Percentiles rank a stretch among this genome's conserved stretches.
phyloP scores from a whole-genome alignment of 2,113 vertebrate genomes.

The Shinisaurus crocodilurus region DNA sequence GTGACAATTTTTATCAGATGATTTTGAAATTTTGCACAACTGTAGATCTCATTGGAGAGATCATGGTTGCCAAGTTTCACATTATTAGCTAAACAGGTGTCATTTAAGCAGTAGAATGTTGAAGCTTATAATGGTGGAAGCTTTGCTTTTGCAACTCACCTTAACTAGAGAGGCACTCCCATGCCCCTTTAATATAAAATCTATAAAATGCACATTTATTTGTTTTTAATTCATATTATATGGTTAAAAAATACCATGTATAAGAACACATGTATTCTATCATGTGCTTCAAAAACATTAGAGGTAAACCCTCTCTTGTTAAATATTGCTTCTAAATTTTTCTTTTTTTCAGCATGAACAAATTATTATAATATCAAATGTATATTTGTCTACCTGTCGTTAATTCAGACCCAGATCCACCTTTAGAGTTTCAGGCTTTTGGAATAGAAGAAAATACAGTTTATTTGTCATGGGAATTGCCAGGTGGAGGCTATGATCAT shows the following conservation, averaged over 20 bases:
- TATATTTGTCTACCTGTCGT: constrained; percentile 1
- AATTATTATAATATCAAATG: neutral
- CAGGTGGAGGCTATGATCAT: constrained; percentile 78
- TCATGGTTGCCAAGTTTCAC: too few relatives aligned
- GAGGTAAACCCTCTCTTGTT: neutral
- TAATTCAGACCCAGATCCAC: constrained; percentile 79
- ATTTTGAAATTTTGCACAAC: too few relatives aligned
- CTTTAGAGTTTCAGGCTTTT: constrained; percentile 79
- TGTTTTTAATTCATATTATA: neutral
- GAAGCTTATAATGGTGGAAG: too few relatives aligned
- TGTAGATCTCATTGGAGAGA: too few relatives aligned
- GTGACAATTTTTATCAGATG: too few relatives aligned
- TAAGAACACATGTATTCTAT: neutral
- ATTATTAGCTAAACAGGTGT: too few relatives aligned
- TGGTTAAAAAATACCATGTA: neutral
- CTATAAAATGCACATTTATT: too few relatives aligned
- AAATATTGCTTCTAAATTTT: neutral
- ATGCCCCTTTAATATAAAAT: too few relatives aligned
- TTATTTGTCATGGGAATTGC: constrained; percentile 84
- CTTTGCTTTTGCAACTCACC: too few relatives aligned
- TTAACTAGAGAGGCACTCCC: too few relatives aligned
- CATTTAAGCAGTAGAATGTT: too few relatives aligned
- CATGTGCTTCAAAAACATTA: neutral
- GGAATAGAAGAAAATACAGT: constrained; percentile 78
- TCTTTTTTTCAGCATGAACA: neutral